These are phyloP conservation scores for Lycia hirtaria DNA, from an alignment of 2,888 invertebrate genomes.

Conservation along the genomic window DNA sequence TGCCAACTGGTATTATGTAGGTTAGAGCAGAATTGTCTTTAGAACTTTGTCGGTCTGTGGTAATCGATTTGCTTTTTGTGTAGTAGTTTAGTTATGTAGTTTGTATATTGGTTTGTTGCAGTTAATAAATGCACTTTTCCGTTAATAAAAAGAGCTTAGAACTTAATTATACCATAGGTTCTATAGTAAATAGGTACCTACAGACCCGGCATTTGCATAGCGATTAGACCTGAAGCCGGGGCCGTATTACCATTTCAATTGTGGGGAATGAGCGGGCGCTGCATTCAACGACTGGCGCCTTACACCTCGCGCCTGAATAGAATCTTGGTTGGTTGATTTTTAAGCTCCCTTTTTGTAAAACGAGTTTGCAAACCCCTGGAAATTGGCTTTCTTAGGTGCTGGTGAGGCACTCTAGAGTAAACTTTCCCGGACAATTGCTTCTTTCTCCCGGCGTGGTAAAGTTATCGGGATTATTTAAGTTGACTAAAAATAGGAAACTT, in stretches of 20 bases:
- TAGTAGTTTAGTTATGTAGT: too few species aligned
- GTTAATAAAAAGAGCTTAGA: not conserved
- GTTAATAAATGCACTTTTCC: not conserved
- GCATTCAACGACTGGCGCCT: conserved; percentile 43
- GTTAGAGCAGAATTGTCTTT: too few species aligned
- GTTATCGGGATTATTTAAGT: conserved; percentile 13
- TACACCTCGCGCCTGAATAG: conserved; percentile 57
- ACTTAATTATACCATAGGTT: conserved; percentile 1
- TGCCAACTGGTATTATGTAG: too few species aligned
- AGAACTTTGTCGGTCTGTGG: too few species aligned
- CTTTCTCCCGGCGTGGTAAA: conserved; percentile 3
- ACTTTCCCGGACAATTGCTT: conserved; percentile 33
- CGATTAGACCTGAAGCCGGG: conserved; percentile 66
- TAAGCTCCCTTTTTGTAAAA: conserved; percentile 51
- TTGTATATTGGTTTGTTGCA: too few species aligned
- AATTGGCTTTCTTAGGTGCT: conserved; percentile 51
- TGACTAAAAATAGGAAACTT: conserved; percentile 7
- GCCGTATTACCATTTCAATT: conserved; percentile 79
- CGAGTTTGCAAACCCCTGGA: conserved; percentile 54
- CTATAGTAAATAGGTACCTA: conserved; percentile 41
- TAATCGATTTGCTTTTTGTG: too few species aligned
- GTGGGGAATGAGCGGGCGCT: conserved; percentile 63
- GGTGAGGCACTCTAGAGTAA: conserved; percentile 32
- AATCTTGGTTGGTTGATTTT: conserved; percentile 59
- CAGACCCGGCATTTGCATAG: conserved; percentile 68